Base-by-base conservation (phyloP, 1,140 invertebrate species). In the Calycopis cecrops region DNA sequence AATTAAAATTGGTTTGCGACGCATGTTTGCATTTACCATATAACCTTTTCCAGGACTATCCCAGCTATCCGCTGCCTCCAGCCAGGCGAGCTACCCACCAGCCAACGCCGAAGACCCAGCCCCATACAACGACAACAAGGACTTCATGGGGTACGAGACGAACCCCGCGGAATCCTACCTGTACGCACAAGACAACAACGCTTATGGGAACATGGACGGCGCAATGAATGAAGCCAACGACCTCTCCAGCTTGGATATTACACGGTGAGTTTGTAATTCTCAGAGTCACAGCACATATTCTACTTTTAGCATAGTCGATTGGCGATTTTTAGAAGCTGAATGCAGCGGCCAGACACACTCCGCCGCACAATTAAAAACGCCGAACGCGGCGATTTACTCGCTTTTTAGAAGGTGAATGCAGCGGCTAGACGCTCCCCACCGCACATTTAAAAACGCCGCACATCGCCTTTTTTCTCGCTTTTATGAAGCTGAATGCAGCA, bases 111-210 rank as follows among this genome's bases (percentile, higher is more conserved):
- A 86, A 6, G 82, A 85, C 12, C 73, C 74, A 33, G 71, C 68
- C 0, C 71, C 69, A 4, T 87, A 88, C 55, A 78, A 67, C 53
- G 70, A 65, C 21, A 76, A 79, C 34, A 75, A 78, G 42, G 74
- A 82, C 56, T 72, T 75, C 47, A 81, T 89, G 73, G 85, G 83
- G 0, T 88, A 89, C 44, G 88, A 89, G 49, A 88, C 88, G 3
- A 88, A 86, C 48, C 84, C 74, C 37, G 74, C 79, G 2, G 85
- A 80, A 10, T 71, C 69, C 0, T 79, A 76, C 28, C 73, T 78
- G 0, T 88, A 89, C 55, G 72, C 76, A 35, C 77, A 89, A 52
- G 86, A 89, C 47, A 87, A 85, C 6, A 60, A 71, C 52, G 21
- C 21, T 28, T 78, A 76, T 49, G 69, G 58, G 1, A 67, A 71